Evolutionary conservation across 2,797 vertebrate genomes (phyloP).

Genomic region (Rhynchotus rufescens): DNA sequence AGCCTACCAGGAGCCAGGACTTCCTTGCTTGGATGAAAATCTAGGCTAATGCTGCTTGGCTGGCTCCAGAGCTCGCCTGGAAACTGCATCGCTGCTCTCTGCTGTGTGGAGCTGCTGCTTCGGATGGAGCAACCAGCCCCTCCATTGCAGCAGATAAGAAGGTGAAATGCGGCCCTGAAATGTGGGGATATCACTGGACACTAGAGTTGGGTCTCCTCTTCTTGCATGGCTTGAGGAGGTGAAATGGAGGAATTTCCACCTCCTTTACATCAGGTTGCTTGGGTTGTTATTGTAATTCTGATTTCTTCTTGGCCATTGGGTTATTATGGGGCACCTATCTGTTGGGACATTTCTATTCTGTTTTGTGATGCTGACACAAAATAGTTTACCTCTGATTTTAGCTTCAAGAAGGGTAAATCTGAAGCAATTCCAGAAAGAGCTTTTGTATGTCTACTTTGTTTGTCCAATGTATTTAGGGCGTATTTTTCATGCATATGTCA

Average conservation of each 20-base stretch:
- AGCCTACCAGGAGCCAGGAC: constrained; percentile 52
- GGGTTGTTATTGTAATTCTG: fast-evolving
- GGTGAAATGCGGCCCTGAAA: neutral
- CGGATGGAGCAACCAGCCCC: neutral
- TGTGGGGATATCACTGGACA: neutral
- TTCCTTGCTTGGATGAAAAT: constrained; percentile 60
- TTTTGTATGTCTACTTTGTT: neutral
- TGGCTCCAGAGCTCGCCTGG: constrained; percentile 35
- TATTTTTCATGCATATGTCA: neutral
- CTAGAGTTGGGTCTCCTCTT: neutral
- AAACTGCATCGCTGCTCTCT: neutral
- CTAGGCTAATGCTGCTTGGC: constrained; percentile 47
- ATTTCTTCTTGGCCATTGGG: neutral
- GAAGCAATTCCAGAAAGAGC: neutral
- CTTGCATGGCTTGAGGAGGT: neutral
- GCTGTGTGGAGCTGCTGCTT: neutral
- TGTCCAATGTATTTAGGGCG: neutral
- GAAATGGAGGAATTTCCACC: neutral
- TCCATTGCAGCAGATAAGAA: neutral
- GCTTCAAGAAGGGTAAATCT: neutral
- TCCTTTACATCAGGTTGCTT: neutral
- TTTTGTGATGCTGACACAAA: neutral
- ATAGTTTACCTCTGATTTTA: neutral
- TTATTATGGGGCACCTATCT: neutral
- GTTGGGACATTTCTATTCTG: neutral